Percentiles rank a stretch among this genome's conserved stretches.
Evolutionary conservation across 2,797 vertebrate species (phyloP).

Genomic region (Argentina silus): DNA sequence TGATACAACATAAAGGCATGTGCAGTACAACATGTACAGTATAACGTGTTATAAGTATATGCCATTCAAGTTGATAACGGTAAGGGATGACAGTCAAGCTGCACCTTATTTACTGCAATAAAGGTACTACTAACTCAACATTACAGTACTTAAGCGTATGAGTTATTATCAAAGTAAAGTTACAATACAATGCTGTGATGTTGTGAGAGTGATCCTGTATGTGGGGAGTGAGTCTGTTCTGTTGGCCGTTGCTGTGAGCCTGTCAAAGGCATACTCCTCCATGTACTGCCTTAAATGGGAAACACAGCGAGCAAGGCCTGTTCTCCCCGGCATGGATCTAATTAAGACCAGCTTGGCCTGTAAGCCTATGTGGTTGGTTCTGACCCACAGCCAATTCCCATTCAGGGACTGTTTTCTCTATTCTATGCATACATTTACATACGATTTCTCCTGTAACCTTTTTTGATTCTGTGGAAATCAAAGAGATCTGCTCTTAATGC

Average conservation of each 20-base stretch:
- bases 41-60: constrained; percentile 35
- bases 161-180: background rate
- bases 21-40: background rate
- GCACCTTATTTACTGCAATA: background rate
- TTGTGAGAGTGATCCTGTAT: constrained; percentile 63
- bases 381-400: constrained; percentile 68
- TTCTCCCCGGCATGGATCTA: constrained; percentile 76
- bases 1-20: no score
- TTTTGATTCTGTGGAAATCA: constrained; percentile 22
- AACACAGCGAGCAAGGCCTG: constrained; percentile 71
- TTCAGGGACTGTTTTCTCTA: constrained; percentile 62
- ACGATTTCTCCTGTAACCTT: constrained; percentile 29
- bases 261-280: constrained; percentile 60
- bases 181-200: background rate
- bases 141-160: background rate
- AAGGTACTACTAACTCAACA: background rate
- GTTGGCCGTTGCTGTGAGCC: constrained; percentile 66
- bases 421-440: constrained; percentile 44
- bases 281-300: constrained; percentile 83
- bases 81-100: background rate
- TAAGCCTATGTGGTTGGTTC: constrained; percentile 65
- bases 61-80: constrained; percentile 35
- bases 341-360: constrained; percentile 80
- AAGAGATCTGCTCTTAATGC: background rate
- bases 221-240: constrained; percentile 54